These are phyloP conservation scores for Conopomorpha cramerella DNA, from an alignment of 1,140 invertebrate genomes.

Conservation along the genomic window DNA sequence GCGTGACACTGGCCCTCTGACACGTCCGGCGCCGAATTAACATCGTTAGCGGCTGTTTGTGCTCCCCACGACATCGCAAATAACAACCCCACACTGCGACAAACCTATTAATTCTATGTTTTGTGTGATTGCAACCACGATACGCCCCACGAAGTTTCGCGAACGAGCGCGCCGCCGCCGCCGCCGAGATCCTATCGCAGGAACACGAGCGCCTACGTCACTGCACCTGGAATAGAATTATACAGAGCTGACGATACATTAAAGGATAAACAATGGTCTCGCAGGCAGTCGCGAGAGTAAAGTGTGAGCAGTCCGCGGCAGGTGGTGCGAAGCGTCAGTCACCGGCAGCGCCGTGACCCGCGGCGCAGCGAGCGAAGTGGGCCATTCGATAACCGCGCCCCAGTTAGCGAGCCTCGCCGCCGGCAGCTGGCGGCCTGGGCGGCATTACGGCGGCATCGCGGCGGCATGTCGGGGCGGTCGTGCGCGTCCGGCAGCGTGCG, in stretches of 20 bases:
- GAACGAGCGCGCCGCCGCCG: constrained; percentile 7
- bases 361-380: constrained; percentile 38
- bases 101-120: neutral
- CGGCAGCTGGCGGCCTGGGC: constrained; percentile 12
- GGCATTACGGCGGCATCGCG: constrained; percentile 21
- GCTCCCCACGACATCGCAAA: constrained; percentile 21
- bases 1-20: neutral
- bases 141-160: neutral
- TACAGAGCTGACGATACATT: constrained; percentile 45
- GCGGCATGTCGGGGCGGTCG: constrained; percentile 46
- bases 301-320: constrained; percentile 46
- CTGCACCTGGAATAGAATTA: constrained; percentile 48
- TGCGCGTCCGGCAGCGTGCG: constrained; percentile 46
- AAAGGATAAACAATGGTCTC: constrained; percentile 58
- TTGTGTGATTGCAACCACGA: neutral
- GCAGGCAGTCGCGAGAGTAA: constrained; percentile 43
- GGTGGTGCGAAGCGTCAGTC: constrained; percentile 45
- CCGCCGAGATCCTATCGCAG: constrained; percentile 32
- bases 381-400: constrained; percentile 50
- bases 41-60: constrained; percentile 42
- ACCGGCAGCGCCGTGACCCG: constrained; percentile 35
- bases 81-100: constrained; percentile 10
- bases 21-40: constrained; percentile 19
- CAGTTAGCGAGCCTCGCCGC: constrained; percentile 33
- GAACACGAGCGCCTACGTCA: constrained; percentile 25